These are phyloP conservation scores for Hermaeophaga mercurialis DNA, from an alignment of 2,888 invertebrate species.

Conservation along the genomic window DNA sequence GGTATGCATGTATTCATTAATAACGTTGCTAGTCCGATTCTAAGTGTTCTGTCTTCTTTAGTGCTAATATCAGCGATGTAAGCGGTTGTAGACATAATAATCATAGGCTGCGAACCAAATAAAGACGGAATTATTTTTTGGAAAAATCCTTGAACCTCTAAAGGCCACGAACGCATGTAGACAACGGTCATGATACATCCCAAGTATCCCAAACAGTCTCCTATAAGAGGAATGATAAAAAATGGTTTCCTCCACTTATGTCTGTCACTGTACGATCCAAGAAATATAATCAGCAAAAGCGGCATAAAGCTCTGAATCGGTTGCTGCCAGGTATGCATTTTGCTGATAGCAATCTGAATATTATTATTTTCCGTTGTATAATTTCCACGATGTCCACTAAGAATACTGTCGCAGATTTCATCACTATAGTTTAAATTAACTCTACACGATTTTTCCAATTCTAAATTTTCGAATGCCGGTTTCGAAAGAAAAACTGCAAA, in stretches of 20 bases:
- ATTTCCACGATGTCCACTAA: background rate
- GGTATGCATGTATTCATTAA: slow-evolving; percentile 46
- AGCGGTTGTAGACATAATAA: slow-evolving; percentile 54
- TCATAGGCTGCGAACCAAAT: slow-evolving; percentile 62
- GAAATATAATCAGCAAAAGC: slow-evolving; percentile 50
- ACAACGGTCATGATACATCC: slow-evolving; percentile 62
- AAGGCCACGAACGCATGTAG: slow-evolving; percentile 61
- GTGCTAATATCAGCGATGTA: slow-evolving; percentile 58
- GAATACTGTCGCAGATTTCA: background rate
- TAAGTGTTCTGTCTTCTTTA: slow-evolving; percentile 63
- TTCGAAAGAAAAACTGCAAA: slow-evolving; percentile 48
- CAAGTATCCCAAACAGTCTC: slow-evolving; percentile 56
- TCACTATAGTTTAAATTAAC: slow-evolving; percentile 50
- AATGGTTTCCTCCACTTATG: slow-evolving; percentile 55
- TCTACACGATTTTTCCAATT: slow-evolving; percentile 63
- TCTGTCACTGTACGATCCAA: slow-evolving; percentile 55
- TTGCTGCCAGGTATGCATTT: slow-evolving; percentile 54
- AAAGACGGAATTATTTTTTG: slow-evolving; percentile 63
- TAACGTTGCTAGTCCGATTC: slow-evolving; percentile 63
- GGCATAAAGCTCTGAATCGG: slow-evolving; percentile 52
- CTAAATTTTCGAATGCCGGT: slow-evolving; percentile 61
- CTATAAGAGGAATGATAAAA: slow-evolving; percentile 52
- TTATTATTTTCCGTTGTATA: slow-evolving; percentile 6
- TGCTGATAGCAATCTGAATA: slow-evolving; percentile 54
- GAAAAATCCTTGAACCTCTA: slow-evolving; percentile 60